Evolutionary conservation across 2,113 vertebrate genomes (phyloP).

Genomic region (Hystrix cristata): DNA sequence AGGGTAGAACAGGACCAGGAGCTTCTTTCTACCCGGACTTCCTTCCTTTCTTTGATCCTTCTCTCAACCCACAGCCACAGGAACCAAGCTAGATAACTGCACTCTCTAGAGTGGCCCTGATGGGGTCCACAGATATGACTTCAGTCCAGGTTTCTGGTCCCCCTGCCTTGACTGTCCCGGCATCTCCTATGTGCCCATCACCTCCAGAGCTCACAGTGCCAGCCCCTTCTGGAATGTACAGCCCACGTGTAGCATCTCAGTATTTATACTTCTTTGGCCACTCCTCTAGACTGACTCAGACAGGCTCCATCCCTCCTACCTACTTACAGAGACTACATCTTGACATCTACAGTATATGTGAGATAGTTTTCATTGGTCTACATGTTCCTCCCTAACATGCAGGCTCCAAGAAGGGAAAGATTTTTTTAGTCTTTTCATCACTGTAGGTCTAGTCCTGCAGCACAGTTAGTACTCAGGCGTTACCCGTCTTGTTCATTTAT

Average conservation of each 20-base stretch:
- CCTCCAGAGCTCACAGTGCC: neutral
- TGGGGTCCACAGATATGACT: neutral
- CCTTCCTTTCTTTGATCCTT: neutral
- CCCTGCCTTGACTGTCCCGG: too few species aligned
- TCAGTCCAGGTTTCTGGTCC: neutral
- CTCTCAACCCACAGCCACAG: neutral
- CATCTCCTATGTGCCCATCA: neutral
- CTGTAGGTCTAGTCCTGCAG: neutral
- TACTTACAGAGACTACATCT: neutral
- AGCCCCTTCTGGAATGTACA: neutral
- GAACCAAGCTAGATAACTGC: neutral
- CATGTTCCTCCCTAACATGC: neutral
- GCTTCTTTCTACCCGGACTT: neutral
- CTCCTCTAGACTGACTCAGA: neutral
- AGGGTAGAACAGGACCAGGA: neutral
- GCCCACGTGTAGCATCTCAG: accelerated
- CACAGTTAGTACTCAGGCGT: neutral
- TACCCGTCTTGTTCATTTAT: neutral
- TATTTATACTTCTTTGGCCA: neutral
- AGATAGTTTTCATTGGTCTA: neutral
- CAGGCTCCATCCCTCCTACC: neutral
- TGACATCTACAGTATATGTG: neutral
- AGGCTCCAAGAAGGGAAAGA: neutral
- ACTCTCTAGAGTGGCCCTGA: neutral
- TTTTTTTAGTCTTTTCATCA: neutral